Base-by-base conservation (phyloP, 2,888 invertebrate genomes). In the Lithosia quadra region DNA sequence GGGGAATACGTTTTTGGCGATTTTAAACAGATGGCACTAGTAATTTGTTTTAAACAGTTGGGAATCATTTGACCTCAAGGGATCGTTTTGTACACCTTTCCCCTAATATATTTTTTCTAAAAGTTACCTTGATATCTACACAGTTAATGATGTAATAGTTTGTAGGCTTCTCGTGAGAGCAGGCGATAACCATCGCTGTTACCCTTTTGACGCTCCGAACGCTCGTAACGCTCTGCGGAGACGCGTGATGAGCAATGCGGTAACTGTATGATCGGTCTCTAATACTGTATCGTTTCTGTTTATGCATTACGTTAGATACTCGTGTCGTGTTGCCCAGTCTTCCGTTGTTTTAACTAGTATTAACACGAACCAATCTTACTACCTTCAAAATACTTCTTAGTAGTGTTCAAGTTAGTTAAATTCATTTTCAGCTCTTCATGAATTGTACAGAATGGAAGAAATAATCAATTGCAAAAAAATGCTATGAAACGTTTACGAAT, bases 41-140 rank as follows among this genome's bases (percentile, higher is more conserved):
- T n/a, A n/a, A n/a, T n/a, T n/a, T n/a, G n/a, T n/a, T n/a, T n/a
- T n/a, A n/a, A n/a, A n/a, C n/a, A n/a, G n/a, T n/a, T n/a, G n/a
- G n/a, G n/a, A n/a, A n/a, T n/a, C n/a, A n/a, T n/a, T n/a, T n/a
- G n/a, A n/a, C n/a, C n/a, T n/a, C n/a, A n/a, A n/a, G n/a, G n/a
- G n/a, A n/a, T n/a, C n/a, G n/a, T n/a, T n/a, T n/a, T n/a, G n/a
- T n/a, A n/a, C n/a, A n/a, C n/a, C n/a, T n/a, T n/a, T n/a, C n/a
- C n/a, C n/a, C n/a, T n/a, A 86, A 89, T 88, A 87, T 90, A 84
- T 86, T 90, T 88, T 88, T 89, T 86, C 74, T 77, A 87, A 88
- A 87, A 88, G 92, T 92, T 92, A 92, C 90, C 92, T 90, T 86
- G 83, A 81, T 83, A 82, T 82, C 83, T 84, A 78, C 86, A 84